phyloP scores from a whole-genome alignment of 2,888 invertebrate species.

The Euplexia lucipara region DNA sequence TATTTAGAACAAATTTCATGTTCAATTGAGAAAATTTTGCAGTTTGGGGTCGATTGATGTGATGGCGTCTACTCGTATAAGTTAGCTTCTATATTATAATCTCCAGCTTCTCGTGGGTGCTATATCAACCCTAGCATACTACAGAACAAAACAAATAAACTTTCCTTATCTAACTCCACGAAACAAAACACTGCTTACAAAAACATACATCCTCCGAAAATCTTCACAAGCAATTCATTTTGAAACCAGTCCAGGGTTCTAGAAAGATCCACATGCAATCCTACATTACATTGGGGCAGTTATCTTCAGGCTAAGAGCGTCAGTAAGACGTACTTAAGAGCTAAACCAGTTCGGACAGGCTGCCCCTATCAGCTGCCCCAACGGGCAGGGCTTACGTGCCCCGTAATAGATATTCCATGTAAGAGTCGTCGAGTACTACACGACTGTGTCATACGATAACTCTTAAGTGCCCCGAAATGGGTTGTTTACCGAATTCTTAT shows the following conservation, averaged over 20 bases:
- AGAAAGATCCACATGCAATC: constrained; percentile 49
- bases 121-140: neutral
- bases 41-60: too few relatives aligned
- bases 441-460: constrained; percentile 67
- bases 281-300: constrained; percentile 48
- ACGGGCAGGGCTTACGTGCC: constrained; percentile 65
- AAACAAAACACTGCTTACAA: constrained; percentile 21
- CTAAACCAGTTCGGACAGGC: constrained; percentile 72
- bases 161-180: neutral
- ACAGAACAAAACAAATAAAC: neutral
- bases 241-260: constrained; percentile 23
- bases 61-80: too few relatives aligned
- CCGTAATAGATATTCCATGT: constrained; percentile 67
- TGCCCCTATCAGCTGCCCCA: constrained; percentile 72
- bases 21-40: too few relatives aligned
- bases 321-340: constrained; percentile 77
- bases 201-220: constrained; percentile 27
- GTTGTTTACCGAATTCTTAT: constrained; percentile 61
- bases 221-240: constrained; percentile 28
- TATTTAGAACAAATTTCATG: too few relatives aligned
- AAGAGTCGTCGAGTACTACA: constrained; percentile 45
- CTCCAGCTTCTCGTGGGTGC: too few relatives aligned
- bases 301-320: constrained; percentile 68
- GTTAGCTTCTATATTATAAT: too few relatives aligned
- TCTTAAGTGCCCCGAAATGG: constrained; percentile 66